Evolutionary conservation across 2,888 invertebrate species (phyloP), one percentile per base, ranked within the genome.

Genomic region (Apamea anceps): DNA sequence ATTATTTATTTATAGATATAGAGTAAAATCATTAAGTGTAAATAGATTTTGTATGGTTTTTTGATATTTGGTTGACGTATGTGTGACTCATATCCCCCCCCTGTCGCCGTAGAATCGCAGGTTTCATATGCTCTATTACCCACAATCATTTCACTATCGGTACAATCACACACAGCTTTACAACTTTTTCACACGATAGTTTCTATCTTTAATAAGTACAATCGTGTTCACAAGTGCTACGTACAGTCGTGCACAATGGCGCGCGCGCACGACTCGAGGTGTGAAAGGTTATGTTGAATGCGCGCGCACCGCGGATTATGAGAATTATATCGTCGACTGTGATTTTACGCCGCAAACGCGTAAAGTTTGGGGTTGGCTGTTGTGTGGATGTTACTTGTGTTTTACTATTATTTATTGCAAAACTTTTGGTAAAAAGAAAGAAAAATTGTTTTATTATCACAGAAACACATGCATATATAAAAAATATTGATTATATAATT

Each of bases 201-300:
- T 80, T 79, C 76, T 70, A 83, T 77, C 74, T 81, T 80, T 89
- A 89, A 87, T 84, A 85, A 84, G 89, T 90, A 91, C 89, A 90
- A 80, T 91, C 90, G 88, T 86, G 89, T 86, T 79, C 87, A 85
- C 87, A 87, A 85, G 84, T 88, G 87, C 85, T 87, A 86, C 77
- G 88, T 88, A 90, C 86, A 86, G 81, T 89, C 86, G 85, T 81
- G 82, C 81, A 90, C 90, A 91, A 89, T 85, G 82, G 85, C 85
- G 86, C 84, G 78, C 77, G 89, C 85, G 85, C 87, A 87, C 86
- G 88, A 88, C 82, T 87, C 80, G 90, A 95, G 95, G 96, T 96
- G 96, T 95, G 96, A 96, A 96, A 96, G 96, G 96, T 96, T 96
- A 96, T 92, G 93, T 91, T 91, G 92, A 92, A 90, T 90, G 92